Conservation (phyloP, 2,113 vertebrate species). For the Myotis davidii region DNA sequence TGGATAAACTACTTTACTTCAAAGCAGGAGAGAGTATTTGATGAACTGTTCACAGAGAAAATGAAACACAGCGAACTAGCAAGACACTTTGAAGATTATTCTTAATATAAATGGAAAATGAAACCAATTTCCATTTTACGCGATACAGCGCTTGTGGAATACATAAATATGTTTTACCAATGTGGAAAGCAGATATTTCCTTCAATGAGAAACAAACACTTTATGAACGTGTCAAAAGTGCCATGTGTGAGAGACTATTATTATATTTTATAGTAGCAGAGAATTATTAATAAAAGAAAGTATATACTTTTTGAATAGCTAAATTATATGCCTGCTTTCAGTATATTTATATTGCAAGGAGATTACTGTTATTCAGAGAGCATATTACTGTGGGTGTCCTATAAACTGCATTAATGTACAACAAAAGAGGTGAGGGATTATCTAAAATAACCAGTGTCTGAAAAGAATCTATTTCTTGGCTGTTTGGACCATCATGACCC, state of each 20-base stretch:
- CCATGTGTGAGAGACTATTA: background rate
- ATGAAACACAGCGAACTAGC: conserved; percentile 86
- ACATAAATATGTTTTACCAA: conserved; percentile 42
- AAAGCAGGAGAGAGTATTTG: conserved; percentile 85
- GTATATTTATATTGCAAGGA: background rate
- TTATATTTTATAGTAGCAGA: background rate
- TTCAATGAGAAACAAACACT: conserved; percentile 17
- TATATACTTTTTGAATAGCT: background rate
- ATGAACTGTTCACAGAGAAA: conserved; percentile 85
- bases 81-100: conserved; percentile 79
- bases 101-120: conserved; percentile 64
- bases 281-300: conserved; percentile 32
- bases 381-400: background rate
- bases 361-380: background rate
- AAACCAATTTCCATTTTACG: background rate
- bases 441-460: background rate
- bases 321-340: background rate
- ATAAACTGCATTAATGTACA: background rate
- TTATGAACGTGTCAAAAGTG: background rate
- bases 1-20: conserved; percentile 89
- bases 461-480: conserved; percentile 20
- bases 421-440: background rate
- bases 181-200: background rate
- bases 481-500: background rate
- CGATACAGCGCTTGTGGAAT: background rate